Evolutionary conservation across 2,888 invertebrate species (phyloP), one percentile per base, ranked within the genome.

Genomic region (Crepidodera aurea): DNA sequence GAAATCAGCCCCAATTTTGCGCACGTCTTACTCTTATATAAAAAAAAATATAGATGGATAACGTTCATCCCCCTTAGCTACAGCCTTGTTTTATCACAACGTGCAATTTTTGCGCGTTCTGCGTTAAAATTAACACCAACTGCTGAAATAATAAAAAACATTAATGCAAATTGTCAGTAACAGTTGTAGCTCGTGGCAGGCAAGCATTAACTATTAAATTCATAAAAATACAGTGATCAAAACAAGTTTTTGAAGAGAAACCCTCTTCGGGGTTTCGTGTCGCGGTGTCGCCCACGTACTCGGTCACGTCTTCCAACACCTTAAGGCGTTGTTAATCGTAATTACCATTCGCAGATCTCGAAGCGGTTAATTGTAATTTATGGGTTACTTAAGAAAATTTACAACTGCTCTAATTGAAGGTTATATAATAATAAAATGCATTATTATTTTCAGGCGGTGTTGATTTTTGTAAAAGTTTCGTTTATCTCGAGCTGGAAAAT

Each of bases 171-270:
- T 44, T 44, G 18, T 16, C 44, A 2, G 44, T 22, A 44, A 44
- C 7, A 44, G 44, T 44, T 44, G 44, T 44, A 19, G 18, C 44
- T 19, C 42, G 18, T 42, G 42, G 42, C 42, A n/a, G 16, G 18
- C 40, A 34, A 34, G 34, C 34, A 34, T 39, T 39, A 39, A 39
- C 39, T 12, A 39, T 39, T 39, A 39, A 39, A 39, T 44, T 19
- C 16, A 10, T 16, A 44, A 44, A 44, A 44, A 44, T 8, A n/a
- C 44, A 44, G 22, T 44, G 44, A 19, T 44, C 44, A 44, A 44
- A 44, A 44, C 44, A 22, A 44, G 19, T 19, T 44, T 19, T n/a
- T 16, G 10, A 44, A 16, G 22, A 44, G 16, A 19, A 44, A 19
- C 19, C 19, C 10, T 19, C 44, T 44, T 44, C 8, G 12, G 19